A percentile compares a stretch with the other conserved stretches of the same genome.
These are phyloP conservation scores for Leuciscus waleckii DNA, from an alignment of 2,797 vertebrate genomes.

Conservation along the genomic window DNA sequence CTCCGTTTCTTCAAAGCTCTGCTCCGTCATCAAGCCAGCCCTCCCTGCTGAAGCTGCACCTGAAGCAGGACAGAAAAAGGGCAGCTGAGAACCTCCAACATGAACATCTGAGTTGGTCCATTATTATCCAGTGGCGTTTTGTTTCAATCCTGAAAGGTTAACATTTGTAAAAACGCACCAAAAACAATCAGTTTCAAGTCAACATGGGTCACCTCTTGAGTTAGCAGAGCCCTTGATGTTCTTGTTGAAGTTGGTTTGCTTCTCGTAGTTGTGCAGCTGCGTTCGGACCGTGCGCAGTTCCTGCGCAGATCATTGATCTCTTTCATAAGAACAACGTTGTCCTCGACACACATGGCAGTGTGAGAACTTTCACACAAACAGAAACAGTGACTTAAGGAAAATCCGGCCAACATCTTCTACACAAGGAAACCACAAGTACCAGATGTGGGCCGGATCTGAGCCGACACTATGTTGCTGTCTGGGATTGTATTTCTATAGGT, in stretches of 20 bases:
- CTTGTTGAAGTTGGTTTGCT: slow-evolving; percentile 27
- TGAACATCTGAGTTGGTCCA: neutral
- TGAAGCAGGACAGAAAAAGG: slow-evolving; percentile 6
- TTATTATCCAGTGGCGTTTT: neutral
- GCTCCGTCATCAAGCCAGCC: slow-evolving; percentile 59
- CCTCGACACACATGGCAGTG: slow-evolving; percentile 72
- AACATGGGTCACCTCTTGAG: slow-evolving; percentile 15
- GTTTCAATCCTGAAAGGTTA: neutral
- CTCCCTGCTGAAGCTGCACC: slow-evolving; percentile 1
- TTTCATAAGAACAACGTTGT: slow-evolving; percentile 86
- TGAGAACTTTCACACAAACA: neutral
- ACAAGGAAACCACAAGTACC: too few relatives aligned
- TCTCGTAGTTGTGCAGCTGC: slow-evolving; percentile 63
- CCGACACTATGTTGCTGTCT: too few relatives aligned
- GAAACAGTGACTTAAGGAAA: neutral
- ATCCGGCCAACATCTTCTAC: too few relatives aligned
- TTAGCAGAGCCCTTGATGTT: slow-evolving; percentile 4
- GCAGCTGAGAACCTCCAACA: slow-evolving; percentile 2
- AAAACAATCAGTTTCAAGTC: neutral
- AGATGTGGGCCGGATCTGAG: too few relatives aligned
- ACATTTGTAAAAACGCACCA: neutral
- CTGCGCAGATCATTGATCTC: slow-evolving; percentile 87
- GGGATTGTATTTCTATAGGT: too few relatives aligned
- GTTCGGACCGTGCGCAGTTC: slow-evolving; percentile 78
- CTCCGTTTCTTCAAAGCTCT: slow-evolving; percentile 77